Conservation (phyloP, 1,140 invertebrate genomes). For the Centruroides sculpturatus region DNA sequence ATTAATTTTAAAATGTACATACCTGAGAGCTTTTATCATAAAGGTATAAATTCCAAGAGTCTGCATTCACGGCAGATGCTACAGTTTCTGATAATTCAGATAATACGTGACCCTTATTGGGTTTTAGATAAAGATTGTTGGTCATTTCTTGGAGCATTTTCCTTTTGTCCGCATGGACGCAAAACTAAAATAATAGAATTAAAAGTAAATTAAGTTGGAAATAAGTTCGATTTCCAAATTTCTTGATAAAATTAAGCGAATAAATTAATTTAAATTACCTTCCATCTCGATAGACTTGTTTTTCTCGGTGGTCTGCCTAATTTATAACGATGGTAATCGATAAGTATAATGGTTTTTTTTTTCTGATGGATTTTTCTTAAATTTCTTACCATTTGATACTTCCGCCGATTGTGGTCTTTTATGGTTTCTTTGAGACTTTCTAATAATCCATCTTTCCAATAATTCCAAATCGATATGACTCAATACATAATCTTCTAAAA, state of each 20-base stretch:
- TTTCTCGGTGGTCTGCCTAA: slow-evolving; percentile 24
- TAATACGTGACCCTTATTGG: slow-evolving; percentile 39
- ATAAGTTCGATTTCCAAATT: not conserved
- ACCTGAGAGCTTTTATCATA: slow-evolving; percentile 28
- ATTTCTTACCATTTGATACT: slow-evolving; percentile 1
- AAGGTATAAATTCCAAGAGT: slow-evolving; percentile 39
- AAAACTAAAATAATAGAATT: slow-evolving; percentile 29
- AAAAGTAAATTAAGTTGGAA: not conserved
- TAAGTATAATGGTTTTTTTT: not conserved
- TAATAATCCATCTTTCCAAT: slow-evolving; percentile 42
- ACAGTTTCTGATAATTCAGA: slow-evolving; percentile 45
- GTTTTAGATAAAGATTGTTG: slow-evolving; percentile 35
- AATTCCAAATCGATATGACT: slow-evolving; percentile 39
- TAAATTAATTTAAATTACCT: slow-evolving; percentile 24
- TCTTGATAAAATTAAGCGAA: not conserved
- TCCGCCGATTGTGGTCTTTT: not conserved
- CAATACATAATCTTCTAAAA: slow-evolving; percentile 39
- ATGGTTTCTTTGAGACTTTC: slow-evolving; percentile 32
- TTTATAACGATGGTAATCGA: not conserved
- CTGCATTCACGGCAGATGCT: slow-evolving; percentile 41
- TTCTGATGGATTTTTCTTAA: not conserved
- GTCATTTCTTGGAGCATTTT: slow-evolving; percentile 45
- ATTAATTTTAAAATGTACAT: not conserved
- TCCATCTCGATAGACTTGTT: slow-evolving; percentile 41
- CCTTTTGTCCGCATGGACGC: slow-evolving; percentile 44